Conservation (phyloP, 1,140 invertebrate genomes). For the Lepidurus apus region DNA sequence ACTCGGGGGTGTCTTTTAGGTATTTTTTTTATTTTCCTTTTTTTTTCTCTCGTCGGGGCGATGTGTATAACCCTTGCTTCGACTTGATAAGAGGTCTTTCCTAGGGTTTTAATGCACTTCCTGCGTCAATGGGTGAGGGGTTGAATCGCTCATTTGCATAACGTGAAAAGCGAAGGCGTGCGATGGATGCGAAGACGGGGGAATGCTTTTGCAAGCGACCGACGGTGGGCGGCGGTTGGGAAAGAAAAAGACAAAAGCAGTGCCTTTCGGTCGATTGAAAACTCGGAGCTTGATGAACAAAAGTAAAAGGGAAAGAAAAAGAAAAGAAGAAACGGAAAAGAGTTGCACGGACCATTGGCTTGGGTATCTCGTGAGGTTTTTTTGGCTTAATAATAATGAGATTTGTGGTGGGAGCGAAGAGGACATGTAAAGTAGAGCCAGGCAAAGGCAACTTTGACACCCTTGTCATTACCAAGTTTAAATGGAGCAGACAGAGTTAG, state of each 20-base stretch:
- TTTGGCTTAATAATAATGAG: slow-evolving; percentile 9
- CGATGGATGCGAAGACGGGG: not conserved
- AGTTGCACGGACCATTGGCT: slow-evolving; percentile 9
- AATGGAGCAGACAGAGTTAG: slow-evolving; percentile 4
- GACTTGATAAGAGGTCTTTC: slow-evolving; percentile 15
- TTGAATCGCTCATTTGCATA: slow-evolving; percentile 22
- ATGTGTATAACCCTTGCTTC: slow-evolving; percentile 11
- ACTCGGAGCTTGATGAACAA: slow-evolving; percentile 15
- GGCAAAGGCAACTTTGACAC: slow-evolving; percentile 13
- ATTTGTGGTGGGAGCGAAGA: not conserved
- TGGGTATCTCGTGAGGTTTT: slow-evolving; percentile 6
- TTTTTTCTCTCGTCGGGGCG: too few species aligned
- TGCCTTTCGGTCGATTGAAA: slow-evolving; percentile 19
- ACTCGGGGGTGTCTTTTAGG: not conserved
- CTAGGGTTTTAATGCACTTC: slow-evolving; percentile 19
- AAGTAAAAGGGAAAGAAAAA: not conserved
- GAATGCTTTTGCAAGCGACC: slow-evolving; percentile 14
- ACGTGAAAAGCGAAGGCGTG: slow-evolving; percentile 10
- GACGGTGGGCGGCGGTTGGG: not conserved
- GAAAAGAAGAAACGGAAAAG: not conserved
- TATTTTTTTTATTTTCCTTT: not conserved
- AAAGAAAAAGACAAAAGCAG: slow-evolving; percentile 2
- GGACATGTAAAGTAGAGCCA: slow-evolving; percentile 7
- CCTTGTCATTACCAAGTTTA: slow-evolving; percentile 16
- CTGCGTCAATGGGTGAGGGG: slow-evolving; percentile 20